Conservation (phyloP, 2,797 vertebrate genomes). For the Parauchenoglanis ngamensis region DNA sequence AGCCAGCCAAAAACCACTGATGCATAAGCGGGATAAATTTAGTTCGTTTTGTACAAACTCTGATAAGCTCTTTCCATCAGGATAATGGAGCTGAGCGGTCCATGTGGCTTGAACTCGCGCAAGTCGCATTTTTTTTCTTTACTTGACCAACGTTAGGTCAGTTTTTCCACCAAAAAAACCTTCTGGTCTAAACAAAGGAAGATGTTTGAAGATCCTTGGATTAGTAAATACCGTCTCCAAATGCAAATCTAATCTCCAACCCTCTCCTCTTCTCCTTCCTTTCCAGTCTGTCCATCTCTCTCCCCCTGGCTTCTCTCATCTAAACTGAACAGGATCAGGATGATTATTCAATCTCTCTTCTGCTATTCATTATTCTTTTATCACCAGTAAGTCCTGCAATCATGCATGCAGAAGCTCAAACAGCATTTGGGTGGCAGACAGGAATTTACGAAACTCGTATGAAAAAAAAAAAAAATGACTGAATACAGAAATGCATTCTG, state of each 20-base stretch:
- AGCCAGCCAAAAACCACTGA: neutral
- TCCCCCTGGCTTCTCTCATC: neutral
- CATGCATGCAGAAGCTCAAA: slow-evolving; percentile 8
- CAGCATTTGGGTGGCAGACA: neutral
- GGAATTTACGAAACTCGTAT: neutral
- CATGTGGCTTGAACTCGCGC: neutral
- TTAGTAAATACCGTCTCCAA: neutral
- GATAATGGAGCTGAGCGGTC: neutral
- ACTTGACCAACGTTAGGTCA: neutral
- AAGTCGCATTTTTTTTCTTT: neutral
- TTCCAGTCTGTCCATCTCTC: neutral
- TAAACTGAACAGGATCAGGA: neutral
- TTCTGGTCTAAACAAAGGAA: neutral
- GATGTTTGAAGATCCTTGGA: neutral
- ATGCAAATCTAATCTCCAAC: neutral
- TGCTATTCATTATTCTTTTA: slow-evolving; percentile 6
- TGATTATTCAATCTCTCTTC: neutral
- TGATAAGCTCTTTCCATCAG: slow-evolving; percentile 12
- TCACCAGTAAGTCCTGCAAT: neutral
- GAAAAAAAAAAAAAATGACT: neutral
- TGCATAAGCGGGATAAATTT: slow-evolving; percentile 13
- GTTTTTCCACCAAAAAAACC: slow-evolving; percentile 15
- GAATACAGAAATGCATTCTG: neutral
- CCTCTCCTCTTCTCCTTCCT: no score
- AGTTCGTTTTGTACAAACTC: neutral